Conservation (phyloP, 2,797 vertebrate genomes). For the Hydrophis major region DNA sequence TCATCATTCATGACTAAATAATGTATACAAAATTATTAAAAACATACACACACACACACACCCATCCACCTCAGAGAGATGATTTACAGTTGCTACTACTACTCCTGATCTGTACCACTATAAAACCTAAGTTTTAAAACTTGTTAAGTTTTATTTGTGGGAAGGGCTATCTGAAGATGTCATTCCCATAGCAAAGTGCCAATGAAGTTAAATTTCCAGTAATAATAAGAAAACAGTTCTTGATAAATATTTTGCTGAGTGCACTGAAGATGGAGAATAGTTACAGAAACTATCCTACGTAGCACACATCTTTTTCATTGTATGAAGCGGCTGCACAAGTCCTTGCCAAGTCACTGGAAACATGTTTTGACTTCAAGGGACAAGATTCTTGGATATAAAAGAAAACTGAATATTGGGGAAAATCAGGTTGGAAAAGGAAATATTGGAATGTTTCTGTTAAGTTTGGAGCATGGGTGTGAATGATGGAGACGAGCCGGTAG, state of each 20-base stretch:
- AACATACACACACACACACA: background rate
- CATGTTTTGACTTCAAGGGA: background rate
- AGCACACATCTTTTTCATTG: no score
- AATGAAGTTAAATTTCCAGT: conserved; percentile 41
- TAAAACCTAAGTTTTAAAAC: background rate
- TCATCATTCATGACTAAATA: background rate
- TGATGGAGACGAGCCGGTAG: no score
- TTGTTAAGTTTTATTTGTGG: background rate
- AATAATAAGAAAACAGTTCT: conserved; percentile 37
- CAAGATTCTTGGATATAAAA: background rate
- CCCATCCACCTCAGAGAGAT: background rate
- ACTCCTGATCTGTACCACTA: background rate
- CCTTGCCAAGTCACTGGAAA: background rate
- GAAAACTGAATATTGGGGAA: background rate
- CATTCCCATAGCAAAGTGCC: conserved; percentile 8
- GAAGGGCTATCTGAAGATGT: background rate
- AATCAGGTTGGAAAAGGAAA: background rate
- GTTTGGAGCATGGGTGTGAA: no score
- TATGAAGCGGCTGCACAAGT: no score
- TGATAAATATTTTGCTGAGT: background rate
- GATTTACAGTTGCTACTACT: background rate
- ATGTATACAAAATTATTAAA: background rate
- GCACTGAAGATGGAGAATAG: no score
- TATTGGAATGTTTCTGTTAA: background rate
- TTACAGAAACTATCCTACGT: no score